Conservation (phyloP, 2,113 vertebrate genomes). For the Alethe castanea region DNA sequence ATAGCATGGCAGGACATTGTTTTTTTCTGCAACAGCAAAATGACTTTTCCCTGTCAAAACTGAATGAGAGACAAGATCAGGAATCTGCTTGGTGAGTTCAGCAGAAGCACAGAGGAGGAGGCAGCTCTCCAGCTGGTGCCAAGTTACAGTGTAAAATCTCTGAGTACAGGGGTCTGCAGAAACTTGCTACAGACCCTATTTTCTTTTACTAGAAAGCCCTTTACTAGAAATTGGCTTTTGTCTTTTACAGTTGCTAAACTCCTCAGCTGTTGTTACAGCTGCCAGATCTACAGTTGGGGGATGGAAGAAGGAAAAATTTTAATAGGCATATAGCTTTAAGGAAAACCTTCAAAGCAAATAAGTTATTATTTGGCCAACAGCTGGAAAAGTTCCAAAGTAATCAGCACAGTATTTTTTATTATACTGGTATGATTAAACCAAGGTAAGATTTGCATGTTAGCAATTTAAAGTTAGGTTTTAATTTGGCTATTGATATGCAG, state of each 20-base stretch:
- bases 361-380: not conserved
- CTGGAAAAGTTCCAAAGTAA: not conserved
- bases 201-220: not conserved
- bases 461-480: not conserved
- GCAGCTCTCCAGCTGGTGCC: not conserved
- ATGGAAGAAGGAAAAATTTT: not conserved
- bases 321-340: not conserved
- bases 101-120: not conserved
- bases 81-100: not conserved
- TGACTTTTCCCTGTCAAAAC: not conserved
- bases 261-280: constrained; percentile 41
- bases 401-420: constrained; percentile 16
- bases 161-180: not conserved
- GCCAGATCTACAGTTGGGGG: not conserved
- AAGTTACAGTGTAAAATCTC: not conserved
- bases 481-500: rapidly evolving
- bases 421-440: not conserved
- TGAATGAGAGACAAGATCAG: not conserved
- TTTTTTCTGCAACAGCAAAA: not conserved
- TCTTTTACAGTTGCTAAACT: constrained; percentile 4
- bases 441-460: not conserved
- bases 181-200: not conserved
- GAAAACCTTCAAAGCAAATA: not conserved
- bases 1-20: not conserved
- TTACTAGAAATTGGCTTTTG: not conserved